A percentile compares a stretch with the other conserved stretches of the same genome.
Conservation (phyloP, 2,888 invertebrate genomes). For the Coenonympha glycerion region DNA sequence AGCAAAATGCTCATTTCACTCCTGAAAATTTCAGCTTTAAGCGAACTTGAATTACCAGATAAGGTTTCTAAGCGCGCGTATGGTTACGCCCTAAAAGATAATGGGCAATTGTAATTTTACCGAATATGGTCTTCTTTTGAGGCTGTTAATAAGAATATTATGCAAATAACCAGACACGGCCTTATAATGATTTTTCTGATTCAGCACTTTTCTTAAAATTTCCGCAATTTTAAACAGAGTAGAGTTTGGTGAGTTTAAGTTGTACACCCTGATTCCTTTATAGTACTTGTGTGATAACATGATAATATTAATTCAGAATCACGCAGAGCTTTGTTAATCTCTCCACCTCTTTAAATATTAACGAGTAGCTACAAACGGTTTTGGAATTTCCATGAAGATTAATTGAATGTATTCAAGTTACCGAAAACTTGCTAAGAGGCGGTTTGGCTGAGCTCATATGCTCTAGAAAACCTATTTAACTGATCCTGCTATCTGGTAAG, state of each 20-base stretch:
- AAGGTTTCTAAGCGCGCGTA: conserved; percentile 17
- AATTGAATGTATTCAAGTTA: conserved; percentile 13
- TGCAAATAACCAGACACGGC: background rate
- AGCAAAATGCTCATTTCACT: conserved; percentile 1
- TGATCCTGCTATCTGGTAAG: conserved; percentile 6
- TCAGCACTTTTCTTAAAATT: background rate
- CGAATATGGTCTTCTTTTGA: background rate
- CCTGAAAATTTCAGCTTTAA: too few species aligned
- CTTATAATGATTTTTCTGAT: background rate
- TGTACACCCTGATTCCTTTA: too few species aligned
- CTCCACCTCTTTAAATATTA: too few species aligned
- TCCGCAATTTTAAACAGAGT: too few species aligned
- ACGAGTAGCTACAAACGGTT: background rate
- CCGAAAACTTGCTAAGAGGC: conserved; percentile 10
- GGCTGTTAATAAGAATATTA: conserved; percentile 2
- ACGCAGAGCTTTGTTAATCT: too few species aligned
- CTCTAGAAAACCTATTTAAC: conserved; percentile 10
- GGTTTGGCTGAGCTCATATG: conserved; percentile 8
- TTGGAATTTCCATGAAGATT: background rate
- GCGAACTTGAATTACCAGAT: background rate
- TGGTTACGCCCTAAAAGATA: conserved; percentile 13
- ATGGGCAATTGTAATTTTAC: conserved; percentile 13
- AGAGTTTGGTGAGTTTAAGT: too few species aligned
- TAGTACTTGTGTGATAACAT: too few species aligned
- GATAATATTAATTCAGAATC: too few species aligned